phyloP scores from a whole-genome alignment of 1,140 invertebrate genomes.

The Hyphantria cunea region DNA sequence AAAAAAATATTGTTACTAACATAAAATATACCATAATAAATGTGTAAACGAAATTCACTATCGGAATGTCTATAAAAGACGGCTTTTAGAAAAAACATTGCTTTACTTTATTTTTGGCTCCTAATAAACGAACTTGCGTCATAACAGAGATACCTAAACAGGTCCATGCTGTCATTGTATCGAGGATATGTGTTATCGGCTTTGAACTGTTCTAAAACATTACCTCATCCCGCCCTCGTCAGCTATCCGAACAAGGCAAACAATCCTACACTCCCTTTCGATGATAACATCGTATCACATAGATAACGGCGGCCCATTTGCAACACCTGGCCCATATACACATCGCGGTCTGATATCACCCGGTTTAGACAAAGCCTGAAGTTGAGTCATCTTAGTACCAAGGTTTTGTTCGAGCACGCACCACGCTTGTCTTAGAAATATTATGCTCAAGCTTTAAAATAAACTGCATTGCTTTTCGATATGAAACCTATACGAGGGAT shows the following conservation, averaged over 20 bases:
- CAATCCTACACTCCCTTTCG: constrained; percentile 16
- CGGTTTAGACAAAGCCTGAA: constrained; percentile 47
- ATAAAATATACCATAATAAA: constrained; percentile 2
- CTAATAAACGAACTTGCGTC: not conserved
- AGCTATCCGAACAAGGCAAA: constrained; percentile 23
- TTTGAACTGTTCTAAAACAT: constrained; percentile 4
- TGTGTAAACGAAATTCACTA: not conserved
- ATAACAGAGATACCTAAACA: not conserved
- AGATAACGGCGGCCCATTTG: constrained; percentile 54
- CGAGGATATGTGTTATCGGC: constrained; percentile 3
- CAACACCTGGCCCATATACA: constrained; percentile 70
- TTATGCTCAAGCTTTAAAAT: not conserved
- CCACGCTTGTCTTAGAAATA: not conserved
- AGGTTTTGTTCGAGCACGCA: constrained; percentile 24
- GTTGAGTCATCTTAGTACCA: constrained; percentile 54
- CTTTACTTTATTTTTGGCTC: too few species aligned
- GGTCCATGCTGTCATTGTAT: not conserved
- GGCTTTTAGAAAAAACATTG: too few species aligned
- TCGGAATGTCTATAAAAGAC: not conserved
- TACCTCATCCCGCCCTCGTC: constrained; percentile 14
- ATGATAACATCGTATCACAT: constrained; percentile 27
- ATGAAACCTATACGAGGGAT: not conserved
- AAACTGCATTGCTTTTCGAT: not conserved
- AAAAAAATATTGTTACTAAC: not conserved
- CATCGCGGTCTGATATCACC: constrained; percentile 52